These are phyloP conservation scores for Proterorhinus semilunaris DNA, from an alignment of 2,113 vertebrate genomes.

Conservation along the genomic window DNA sequence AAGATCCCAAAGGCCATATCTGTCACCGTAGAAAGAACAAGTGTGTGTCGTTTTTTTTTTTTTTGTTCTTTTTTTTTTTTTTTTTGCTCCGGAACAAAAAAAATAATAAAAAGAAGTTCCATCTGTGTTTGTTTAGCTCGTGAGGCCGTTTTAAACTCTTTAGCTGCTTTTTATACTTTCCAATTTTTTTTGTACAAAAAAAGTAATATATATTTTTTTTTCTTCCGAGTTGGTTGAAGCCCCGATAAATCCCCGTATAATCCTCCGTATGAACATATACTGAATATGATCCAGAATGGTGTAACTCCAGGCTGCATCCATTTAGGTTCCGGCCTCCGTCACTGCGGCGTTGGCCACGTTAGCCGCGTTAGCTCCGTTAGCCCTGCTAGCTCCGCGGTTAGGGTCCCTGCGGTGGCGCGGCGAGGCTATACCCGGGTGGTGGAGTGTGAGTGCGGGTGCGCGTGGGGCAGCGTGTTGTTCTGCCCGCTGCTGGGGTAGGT, in stretches of 20 bases:
- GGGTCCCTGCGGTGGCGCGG: constrained; percentile 15
- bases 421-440: constrained; percentile 99
- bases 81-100: constrained; percentile 66
- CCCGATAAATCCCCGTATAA: constrained; percentile 52
- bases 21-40: constrained; percentile 61
- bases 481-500: constrained; percentile 95
- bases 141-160: constrained; percentile 47
- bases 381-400: constrained; percentile 44
- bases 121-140: constrained; percentile 59
- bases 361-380: constrained; percentile 25
- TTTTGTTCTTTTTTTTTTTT: neutral
- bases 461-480: constrained; percentile 95
- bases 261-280: constrained; percentile 55
- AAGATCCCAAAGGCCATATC: constrained; percentile 64
- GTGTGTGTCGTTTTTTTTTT: constrained; percentile 40
- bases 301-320: constrained; percentile 45
- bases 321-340: constrained; percentile 30
- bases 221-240: constrained; percentile 21
- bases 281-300: constrained; percentile 39
- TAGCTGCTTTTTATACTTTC: constrained; percentile 48
- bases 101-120: constrained; percentile 58
- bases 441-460: constrained; percentile 97
- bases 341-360: constrained; percentile 27
- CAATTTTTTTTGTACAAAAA: constrained; percentile 52
- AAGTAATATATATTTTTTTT: constrained; percentile 15